Base-by-base conservation (phyloP, 2,113 vertebrate species). In the Labeo catla region DNA sequence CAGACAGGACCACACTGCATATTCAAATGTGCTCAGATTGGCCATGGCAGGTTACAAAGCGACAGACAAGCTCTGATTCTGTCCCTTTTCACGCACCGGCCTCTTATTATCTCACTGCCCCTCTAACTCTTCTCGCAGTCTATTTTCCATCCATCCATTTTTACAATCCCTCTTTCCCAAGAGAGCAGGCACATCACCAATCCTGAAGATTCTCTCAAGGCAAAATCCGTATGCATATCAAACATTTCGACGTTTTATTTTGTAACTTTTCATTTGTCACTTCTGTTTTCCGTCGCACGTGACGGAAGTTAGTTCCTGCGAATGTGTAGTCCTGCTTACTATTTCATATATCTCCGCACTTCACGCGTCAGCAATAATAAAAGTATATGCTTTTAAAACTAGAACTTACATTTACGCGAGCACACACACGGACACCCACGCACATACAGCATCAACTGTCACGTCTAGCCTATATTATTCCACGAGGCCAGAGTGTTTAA, bases 71-170 rank as follows among this genome's bases (percentile, higher is more conserved):
- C 65, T 52, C 76, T 36, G 54, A 79, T 61, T 76, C 89, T 91
- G 91, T 82, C 92, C 91, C 90, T 91, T 91, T 93, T 73, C 76
- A 39, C 91, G 93, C 93, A 91, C 89, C 91, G 86, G 84, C 86
- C 93, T 93, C 91, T 93, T 95, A 95, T 94, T 91, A 95, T 93
- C 92, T 93, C 86, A 72, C 87, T 91, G 93, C 91, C 92, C 90
- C 91, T 93, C 92, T 88, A 91, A 93, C 94, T 95, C 92, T 90
- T 84, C 93, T 91, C 88, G 91, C 92, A 93, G 94, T 94, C 92
- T 92, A 93, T 94, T 94, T 94, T 92, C 93, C 91, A 94, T 93
- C 92, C 93, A 93, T 95, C 93, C 94, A 91, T 94, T 94, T 94
- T 94, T 94, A 93, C 92, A 91, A 92, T 93, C 92, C 82, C 57